A percentile compares a stretch with the other conserved stretches of the same genome.
Evolutionary conservation across 1,140 invertebrate species (phyloP).

Genomic region (Ectropis grisescens): DNA sequence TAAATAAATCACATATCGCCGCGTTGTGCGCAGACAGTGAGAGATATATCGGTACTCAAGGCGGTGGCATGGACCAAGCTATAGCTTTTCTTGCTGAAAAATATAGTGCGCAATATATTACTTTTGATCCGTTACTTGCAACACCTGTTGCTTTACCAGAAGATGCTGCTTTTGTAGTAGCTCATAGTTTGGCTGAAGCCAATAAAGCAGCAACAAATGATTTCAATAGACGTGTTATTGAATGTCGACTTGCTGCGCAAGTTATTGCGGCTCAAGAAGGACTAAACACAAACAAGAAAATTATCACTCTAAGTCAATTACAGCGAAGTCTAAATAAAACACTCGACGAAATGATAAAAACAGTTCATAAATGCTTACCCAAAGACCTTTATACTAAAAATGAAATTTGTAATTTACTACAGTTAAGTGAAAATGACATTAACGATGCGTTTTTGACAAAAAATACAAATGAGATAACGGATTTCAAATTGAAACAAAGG

Average conservation of each 20-base stretch:
- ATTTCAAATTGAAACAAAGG: constrained; percentile 87
- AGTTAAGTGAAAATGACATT: constrained; percentile 76
- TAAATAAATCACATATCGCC: constrained; percentile 85
- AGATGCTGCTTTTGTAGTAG: constrained; percentile 91
- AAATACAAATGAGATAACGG: constrained; percentile 77
- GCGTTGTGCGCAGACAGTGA: constrained; percentile 90
- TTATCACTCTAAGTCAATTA: constrained; percentile 76
- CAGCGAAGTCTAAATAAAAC: constrained; percentile 75
- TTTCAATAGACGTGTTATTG: constrained; percentile 95
- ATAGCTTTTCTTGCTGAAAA: constrained; percentile 93
- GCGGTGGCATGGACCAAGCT: constrained; percentile 99
- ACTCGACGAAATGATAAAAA: constrained; percentile 77
- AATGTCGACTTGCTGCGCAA: constrained; percentile 91
- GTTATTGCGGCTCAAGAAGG: constrained; percentile 78
- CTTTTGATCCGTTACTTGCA: constrained; percentile 91
- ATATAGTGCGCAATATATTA: constrained; percentile 91
- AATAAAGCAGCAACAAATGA: constrained; percentile 95
- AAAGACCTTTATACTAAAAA: constrained; percentile 80
- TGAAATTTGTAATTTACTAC: constrained; percentile 80
- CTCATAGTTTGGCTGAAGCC: constrained; percentile 89
- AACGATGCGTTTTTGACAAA: constrained; percentile 75
- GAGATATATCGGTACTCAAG: constrained; percentile 93
- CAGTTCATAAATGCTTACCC: constrained; percentile 77
- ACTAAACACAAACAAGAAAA: constrained; percentile 20
- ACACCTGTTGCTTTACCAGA: constrained; percentile 84